A percentile compares a stretch with the other conserved stretches of the same genome.
phyloP scores from a whole-genome alignment of 2,797 vertebrate species.

The Paedocypris micromegethes region DNA sequence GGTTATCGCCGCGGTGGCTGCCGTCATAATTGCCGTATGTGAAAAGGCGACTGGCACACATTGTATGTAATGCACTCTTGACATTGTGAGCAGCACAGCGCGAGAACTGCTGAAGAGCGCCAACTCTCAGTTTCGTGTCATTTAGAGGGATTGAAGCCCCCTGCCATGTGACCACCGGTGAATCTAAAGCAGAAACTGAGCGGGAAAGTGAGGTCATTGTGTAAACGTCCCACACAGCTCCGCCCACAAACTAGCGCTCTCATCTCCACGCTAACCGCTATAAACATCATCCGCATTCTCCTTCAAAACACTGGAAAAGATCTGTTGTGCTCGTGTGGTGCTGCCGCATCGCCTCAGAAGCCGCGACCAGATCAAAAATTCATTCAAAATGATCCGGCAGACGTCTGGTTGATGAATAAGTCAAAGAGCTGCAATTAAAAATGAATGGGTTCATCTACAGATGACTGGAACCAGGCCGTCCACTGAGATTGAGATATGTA shows the following conservation, averaged over 20 bases:
- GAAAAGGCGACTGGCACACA: slow-evolving; percentile 34
- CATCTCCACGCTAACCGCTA: neutral
- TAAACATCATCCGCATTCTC: neutral
- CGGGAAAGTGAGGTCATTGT: slow-evolving; percentile 20
- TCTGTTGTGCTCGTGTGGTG: neutral
- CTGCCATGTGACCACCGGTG: slow-evolving; percentile 1
- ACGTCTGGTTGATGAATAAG: slow-evolving; percentile 43
- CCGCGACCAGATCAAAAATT: neutral
- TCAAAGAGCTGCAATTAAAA: slow-evolving; percentile 37
- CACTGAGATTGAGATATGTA: neutral
- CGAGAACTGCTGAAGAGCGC: slow-evolving; percentile 36
- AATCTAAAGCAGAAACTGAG: slow-evolving; percentile 9
- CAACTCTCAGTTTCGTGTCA: slow-evolving; percentile 23
- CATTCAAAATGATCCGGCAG: slow-evolving; percentile 9
- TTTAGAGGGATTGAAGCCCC: slow-evolving; percentile 29
- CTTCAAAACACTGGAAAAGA: neutral
- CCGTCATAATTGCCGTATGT: slow-evolving; percentile 39
- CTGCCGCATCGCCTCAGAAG: neutral
- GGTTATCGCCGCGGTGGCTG: slow-evolving; percentile 24
- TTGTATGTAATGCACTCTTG: slow-evolving; percentile 36
- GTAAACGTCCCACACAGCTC: slow-evolving; percentile 8
- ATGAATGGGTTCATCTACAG: slow-evolving; percentile 41
- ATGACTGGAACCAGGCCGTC: slow-evolving; percentile 27
- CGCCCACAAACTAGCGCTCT: neutral
- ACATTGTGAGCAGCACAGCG: slow-evolving; percentile 41